Conservation (phyloP, 2,888 invertebrate species). For the Lithophane ornitopus region DNA sequence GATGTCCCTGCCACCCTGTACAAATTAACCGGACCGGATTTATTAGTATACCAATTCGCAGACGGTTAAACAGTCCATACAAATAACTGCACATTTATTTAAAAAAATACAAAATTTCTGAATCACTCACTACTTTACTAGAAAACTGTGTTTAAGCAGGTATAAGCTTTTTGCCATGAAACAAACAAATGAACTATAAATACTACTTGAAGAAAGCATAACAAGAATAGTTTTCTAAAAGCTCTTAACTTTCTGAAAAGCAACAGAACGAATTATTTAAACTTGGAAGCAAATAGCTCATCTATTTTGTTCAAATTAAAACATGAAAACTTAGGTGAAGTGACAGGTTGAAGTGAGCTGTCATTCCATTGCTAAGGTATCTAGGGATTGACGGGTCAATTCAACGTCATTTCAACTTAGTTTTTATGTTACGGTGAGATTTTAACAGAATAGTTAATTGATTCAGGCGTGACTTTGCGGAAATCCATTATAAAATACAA, state of each 20-base stretch:
- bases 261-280: no score
- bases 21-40: neutral
- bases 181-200: neutral
- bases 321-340: no score
- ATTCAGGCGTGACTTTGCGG: no score
- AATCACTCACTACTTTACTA: slow-evolving; percentile 1
- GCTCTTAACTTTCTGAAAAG: no score
- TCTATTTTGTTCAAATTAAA: no score
- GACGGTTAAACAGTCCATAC: neutral
- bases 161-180: neutral
- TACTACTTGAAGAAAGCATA: neutral
- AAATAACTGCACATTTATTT: neutral
- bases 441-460: neutral
- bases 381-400: neutral
- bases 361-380: neutral
- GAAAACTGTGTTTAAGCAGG: neutral
- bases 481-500: no score
- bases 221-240: no score
- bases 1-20: no score
- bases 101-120: neutral
- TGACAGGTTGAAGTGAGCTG: no score
- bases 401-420: neutral
- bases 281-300: no score
- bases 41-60: neutral
- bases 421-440: neutral